Evolutionary conservation across 2,888 invertebrate genomes (phyloP), one percentile per base, ranked within the genome.

Genomic region (Panorpa germanica): DNA sequence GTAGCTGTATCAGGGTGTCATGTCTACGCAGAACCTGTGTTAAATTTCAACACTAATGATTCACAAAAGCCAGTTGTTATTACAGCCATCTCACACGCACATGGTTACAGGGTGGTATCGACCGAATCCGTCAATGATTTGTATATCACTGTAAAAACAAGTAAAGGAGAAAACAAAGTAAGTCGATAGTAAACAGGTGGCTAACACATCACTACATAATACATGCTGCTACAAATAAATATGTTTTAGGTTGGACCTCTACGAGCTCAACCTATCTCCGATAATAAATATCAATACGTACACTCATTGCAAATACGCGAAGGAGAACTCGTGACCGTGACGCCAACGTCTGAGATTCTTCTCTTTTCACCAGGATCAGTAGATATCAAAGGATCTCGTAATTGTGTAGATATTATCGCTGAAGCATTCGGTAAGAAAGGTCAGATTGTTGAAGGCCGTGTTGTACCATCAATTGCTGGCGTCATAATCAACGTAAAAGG

Each of bases 1-100:
- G 70, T 88, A 29, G 59, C 61, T 4, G 70, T 88, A 4, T 65
- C 65, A 37, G 76, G 86, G 27, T 93, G 93, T 46, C 91, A 91
- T 51, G 59, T 65, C 36, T 86, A 82, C 52, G 58, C 51, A 18
- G 39, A 42, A 15, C 49, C 55, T 28, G 35, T 39, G 8, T 38
- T 51, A 12, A 54, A 50, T 34, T 55, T 57, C 35, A 56, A 58
- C 3, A 54, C 59, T 10, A 43, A 48, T 2, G 52, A 55, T 29
- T 43, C 43, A 3, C 45, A 45, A 10, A 17, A n/a, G n/a, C 52
- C 53, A 1, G 35, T 52, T 14, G 44, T 55, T 16, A 56, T 68
- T 30, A 58, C 54, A 13, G 70, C 71, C 2, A 48, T 59, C 4
- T 56, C 65, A 0, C 71, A 72, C 47, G 59, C 61, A 15, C 57